Evolutionary conservation across 2,888 invertebrate genomes (phyloP).

Genomic region (Agrotis ipsilon): DNA sequence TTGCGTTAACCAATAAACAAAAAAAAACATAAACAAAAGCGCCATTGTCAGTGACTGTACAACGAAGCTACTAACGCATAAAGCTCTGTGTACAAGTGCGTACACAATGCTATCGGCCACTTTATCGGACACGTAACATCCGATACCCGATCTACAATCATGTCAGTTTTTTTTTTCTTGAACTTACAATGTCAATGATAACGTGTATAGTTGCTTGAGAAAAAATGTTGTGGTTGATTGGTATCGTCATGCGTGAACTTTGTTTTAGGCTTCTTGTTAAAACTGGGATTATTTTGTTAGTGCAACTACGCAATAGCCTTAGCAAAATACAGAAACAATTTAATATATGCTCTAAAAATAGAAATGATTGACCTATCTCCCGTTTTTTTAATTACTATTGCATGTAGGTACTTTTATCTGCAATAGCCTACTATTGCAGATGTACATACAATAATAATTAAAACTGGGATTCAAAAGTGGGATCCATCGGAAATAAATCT

Average conservation of each 20-base stretch:
- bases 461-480: no score
- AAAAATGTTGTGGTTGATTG: constrained; percentile 30
- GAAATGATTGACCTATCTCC: no score
- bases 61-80: constrained; percentile 39
- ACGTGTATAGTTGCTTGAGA: constrained; percentile 24
- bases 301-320: background rate
- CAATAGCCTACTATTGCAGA: no score
- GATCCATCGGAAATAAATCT: no score
- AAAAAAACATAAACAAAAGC: constrained; percentile 7
- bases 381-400: no score
- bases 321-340: no score
- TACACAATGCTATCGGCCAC: constrained; percentile 67
- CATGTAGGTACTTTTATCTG: no score
- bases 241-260: constrained; percentile 3
- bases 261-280: background rate
- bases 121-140: constrained; percentile 66
- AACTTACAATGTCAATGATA: constrained; percentile 63
- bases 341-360: no score
- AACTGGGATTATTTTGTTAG: background rate
- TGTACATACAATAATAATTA: no score
- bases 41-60: constrained; percentile 33
- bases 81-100: constrained; percentile 42
- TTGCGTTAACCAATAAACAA: background rate
- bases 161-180: constrained; percentile 50
- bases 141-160: constrained; percentile 62